phyloP scores from a whole-genome alignment of 1,140 invertebrate genomes.

The Linepithema humile region DNA sequence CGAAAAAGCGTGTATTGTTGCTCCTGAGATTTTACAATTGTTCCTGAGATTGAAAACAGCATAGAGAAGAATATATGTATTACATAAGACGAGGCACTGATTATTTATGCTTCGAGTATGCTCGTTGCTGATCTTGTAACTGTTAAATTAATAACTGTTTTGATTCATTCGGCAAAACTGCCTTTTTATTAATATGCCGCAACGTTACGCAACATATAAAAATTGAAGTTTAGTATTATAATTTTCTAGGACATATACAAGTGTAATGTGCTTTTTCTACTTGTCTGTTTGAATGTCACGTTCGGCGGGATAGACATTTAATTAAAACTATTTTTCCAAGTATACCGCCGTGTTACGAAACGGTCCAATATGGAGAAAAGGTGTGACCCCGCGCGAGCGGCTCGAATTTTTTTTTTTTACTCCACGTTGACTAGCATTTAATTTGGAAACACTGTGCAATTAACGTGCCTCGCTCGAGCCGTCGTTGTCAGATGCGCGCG shows the following conservation, averaged over 20 bases:
- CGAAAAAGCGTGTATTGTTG: background rate
- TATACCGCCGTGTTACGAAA: slow-evolving; percentile 12
- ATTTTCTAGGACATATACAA: no score
- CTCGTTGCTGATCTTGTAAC: no score
- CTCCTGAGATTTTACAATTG: background rate
- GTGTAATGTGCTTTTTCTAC: no score
- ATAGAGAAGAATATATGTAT: background rate
- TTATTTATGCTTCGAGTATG: no score
- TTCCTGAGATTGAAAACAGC: no score
- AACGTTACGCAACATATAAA: no score
- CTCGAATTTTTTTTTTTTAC: slow-evolving; percentile 45
- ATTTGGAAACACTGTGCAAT: slow-evolving; percentile 62
- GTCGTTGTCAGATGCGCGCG: slow-evolving; percentile 62
- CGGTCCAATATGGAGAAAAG: background rate
- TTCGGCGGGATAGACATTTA: background rate
- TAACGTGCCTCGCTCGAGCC: slow-evolving; percentile 59
- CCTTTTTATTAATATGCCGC: no score
- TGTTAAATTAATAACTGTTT: no score
- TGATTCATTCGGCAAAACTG: no score
- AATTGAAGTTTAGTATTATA: no score
- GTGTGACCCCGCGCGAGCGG: background rate
- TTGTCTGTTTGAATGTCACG: background rate
- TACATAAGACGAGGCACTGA: background rate
- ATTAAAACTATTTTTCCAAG: slow-evolving; percentile 35
- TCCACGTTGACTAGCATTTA: slow-evolving; percentile 40